Evolutionary conservation across 2,888 invertebrate species (phyloP).

Genomic region (Caenorhabditis sp.): DNA sequence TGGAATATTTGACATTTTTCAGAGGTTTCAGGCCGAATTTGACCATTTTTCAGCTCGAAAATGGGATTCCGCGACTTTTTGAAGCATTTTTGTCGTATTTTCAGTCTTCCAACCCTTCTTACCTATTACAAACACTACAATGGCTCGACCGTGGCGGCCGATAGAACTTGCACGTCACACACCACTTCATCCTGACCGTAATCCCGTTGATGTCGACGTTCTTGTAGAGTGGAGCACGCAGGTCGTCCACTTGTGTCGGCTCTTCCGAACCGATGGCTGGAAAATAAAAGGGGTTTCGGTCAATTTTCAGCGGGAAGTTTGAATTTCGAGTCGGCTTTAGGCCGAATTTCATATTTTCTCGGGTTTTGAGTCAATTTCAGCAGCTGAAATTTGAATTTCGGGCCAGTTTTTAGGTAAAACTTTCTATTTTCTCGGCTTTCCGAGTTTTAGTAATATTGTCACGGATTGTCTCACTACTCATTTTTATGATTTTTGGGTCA

Average conservation of each 20-base stretch:
- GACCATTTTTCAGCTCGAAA: background rate
- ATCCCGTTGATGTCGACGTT: constrained; percentile 96
- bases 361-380: too few relatives aligned
- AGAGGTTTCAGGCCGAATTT: background rate
- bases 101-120: background rate
- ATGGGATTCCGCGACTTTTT: too few relatives aligned
- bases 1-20: constrained; percentile 41
- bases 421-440: too few relatives aligned
- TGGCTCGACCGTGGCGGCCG: constrained; percentile 98
- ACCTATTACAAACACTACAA: constrained; percentile 97
- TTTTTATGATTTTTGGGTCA: background rate
- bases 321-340: background rate
- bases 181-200: constrained; percentile 93
- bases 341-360: background rate
- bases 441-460: too few relatives aligned
- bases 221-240: constrained; percentile 91
- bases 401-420: too few relatives aligned
- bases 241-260: constrained; percentile 92
- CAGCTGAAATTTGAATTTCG: too few relatives aligned
- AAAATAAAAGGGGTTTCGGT: too few relatives aligned
- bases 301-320: background rate
- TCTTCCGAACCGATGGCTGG: constrained; percentile 96
- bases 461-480: too few relatives aligned
- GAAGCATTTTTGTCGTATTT: too few relatives aligned
- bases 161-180: constrained; percentile 99